Evolutionary conservation across 2,888 invertebrate genomes (phyloP), one percentile per base, ranked within the genome.

Genomic region (Pristionchus japonicus): DNA sequence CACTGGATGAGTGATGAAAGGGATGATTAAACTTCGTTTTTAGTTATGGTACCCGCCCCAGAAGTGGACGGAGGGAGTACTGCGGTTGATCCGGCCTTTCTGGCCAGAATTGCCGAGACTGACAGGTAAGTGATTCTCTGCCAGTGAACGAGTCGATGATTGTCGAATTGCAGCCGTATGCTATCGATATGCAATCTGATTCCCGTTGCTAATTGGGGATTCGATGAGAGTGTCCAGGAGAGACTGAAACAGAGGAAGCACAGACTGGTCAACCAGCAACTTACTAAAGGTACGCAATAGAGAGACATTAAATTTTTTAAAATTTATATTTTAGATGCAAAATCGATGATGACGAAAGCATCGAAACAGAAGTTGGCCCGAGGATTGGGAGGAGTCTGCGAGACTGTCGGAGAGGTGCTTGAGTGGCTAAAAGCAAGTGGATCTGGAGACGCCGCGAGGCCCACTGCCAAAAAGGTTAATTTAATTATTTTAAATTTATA

Each of bases 191-290:
- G 52, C 40, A 43, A 37, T 49, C 80, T 92, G 52, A 90, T 92
- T 52, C 92, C 92, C 6, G 87, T 91, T 3, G 82, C 77, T 13
- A 88, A 87, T 70, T 93, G 92, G 92, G 93, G 92, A 31, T 92
- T 93, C 74, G 92, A 92, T 77, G 91, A 92, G 27, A 89, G 89
- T 37, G 91, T 91, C 11, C 89, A 89, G 43, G 92, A 92, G 20
- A 88, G 88, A 20, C 70, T 93, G 40, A 90, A 90, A 47, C 89
- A 91, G 88, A 80, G 89, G 23, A 93, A 92, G 80, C 92, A 92
- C 84, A 86, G 89, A 86, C 23, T 92, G 37, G 91, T 92, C 43
- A 91, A 92, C 87, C 89, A 91, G 34, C 89, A 91, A 49, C 87
- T 93, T 31, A 90, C 89, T 43, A 90, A 92, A 89, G 90, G 93